Evolutionary conservation across 2,113 vertebrate genomes (phyloP), one percentile per base, ranked within the genome.

Genomic region (Polyodon spathula): DNA sequence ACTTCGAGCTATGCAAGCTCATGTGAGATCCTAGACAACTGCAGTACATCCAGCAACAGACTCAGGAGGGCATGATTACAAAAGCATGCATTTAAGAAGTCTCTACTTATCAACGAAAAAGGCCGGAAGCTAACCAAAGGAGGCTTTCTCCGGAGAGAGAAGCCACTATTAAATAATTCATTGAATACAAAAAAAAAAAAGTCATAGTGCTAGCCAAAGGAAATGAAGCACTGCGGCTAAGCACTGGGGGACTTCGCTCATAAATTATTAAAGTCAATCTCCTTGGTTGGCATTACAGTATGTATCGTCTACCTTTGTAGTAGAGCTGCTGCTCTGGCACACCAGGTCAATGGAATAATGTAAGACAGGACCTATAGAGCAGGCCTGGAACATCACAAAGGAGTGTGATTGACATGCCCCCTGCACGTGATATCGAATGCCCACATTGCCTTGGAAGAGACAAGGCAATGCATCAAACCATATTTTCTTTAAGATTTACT

Each of bases 181-280:
- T 54, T 7, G 27, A 9, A 16, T 9, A 8, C 8, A 54, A 54
- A 54, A 54, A 54, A 27, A 14, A 50, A 54, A 14, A 7, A 51
- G n/a, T 63, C 57, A n/a, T n/a, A n/a, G n/a, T 40, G 40, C 37
- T 17, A 16, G 37, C 43, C 55, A 4, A 46, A 17, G 14, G 56
- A 58, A 63, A 15, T 39, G 48, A 63, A 57, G 43, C 44, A 40
- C 14, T 40, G 15, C 46, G 56, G 62, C 37, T 27, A 4, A 46
- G 61, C 3, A 38, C 37, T 6, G 43, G 8, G 46, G 40, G 16
- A 50, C 27, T 37, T 11, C 5, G 38, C 10, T 15, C 41, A 63
- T 57, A 63, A 48, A 58, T 63, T 39, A 63, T 57, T 11, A 15
- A 46, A 50, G 42, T 7, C 15, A 37, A 17, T 46, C 54, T 27